Conservation (phyloP, 2,888 invertebrate genomes). For the Watsonalla binaria region DNA sequence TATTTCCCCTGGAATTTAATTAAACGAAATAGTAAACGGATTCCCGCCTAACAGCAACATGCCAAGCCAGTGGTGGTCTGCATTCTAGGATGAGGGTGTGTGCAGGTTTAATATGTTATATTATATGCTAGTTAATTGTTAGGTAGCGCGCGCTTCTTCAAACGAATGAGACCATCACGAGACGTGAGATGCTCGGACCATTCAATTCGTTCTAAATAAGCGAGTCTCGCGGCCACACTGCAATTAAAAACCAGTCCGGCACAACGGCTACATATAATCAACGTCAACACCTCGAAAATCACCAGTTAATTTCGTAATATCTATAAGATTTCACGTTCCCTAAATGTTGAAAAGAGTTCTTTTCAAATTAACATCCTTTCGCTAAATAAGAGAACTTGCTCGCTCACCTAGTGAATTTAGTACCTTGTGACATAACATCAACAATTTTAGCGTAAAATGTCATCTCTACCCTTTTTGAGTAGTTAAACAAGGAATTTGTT, state of each 20-base stretch:
- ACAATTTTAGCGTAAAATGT: no score
- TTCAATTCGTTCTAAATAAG: slow-evolving; percentile 69
- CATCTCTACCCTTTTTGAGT: no score
- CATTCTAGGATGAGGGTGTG: background rate
- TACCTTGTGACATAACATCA: no score
- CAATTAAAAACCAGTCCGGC: slow-evolving; percentile 60
- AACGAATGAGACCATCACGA: slow-evolving; percentile 43
- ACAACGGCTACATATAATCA: slow-evolving; percentile 53
- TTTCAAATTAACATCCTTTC: background rate
- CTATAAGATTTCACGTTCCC: slow-evolving; percentile 16
- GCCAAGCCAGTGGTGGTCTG: slow-evolving; percentile 11
- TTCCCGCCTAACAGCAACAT: slow-evolving; percentile 37
- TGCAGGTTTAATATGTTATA: slow-evolving; percentile 33
- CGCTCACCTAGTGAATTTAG: no score
- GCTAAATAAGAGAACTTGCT: no score
- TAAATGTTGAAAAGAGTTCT: background rate
- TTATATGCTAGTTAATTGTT: slow-evolving; percentile 53
- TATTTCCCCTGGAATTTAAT: slow-evolving; percentile 26
- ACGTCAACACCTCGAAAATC: slow-evolving; percentile 44
- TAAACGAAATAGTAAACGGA: slow-evolving; percentile 31
- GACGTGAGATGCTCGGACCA: slow-evolving; percentile 44
- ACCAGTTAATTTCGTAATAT: slow-evolving; percentile 41
- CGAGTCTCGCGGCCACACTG: slow-evolving; percentile 32
- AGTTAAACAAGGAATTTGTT: no score
- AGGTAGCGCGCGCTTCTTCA: slow-evolving; percentile 38